These are phyloP conservation scores for Drosophila arizonae DNA, from an alignment of 1,140 invertebrate genomes.

Conservation along the genomic window DNA sequence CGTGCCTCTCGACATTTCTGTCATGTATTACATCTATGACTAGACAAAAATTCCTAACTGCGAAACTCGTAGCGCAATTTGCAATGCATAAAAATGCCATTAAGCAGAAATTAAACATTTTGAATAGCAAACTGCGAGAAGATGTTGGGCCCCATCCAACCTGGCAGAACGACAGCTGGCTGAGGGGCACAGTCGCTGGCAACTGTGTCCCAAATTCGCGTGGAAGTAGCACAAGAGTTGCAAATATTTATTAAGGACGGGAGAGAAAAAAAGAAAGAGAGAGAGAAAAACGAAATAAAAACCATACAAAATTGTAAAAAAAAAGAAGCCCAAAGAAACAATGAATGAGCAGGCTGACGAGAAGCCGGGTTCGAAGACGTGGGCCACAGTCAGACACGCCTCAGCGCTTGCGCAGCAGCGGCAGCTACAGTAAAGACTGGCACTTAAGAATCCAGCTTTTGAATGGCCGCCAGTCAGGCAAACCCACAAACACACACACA, in stretches of 20 bases:
- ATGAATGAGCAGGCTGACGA: constrained; percentile 36
- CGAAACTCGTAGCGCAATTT: constrained; percentile 34
- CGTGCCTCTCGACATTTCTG: constrained; percentile 7
- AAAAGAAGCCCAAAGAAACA: constrained; percentile 9
- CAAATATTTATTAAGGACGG: constrained; percentile 42
- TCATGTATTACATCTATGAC: constrained; percentile 20
- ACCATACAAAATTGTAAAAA: background rate
- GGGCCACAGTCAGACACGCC: constrained; percentile 45
- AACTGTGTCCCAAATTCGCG: constrained; percentile 47
- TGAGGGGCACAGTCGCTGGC: background rate
- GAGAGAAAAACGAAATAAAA: constrained; percentile 12
- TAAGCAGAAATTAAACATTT: constrained; percentile 36
- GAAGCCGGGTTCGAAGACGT: background rate
- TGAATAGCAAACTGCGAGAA: constrained; percentile 18
- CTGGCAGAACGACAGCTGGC: constrained; percentile 18
- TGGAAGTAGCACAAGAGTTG: constrained; percentile 55
- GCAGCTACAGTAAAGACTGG: constrained; percentile 14
- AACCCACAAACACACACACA: constrained; percentile 1
- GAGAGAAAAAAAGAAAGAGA: constrained; percentile 24
- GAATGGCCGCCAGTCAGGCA: constrained; percentile 57
- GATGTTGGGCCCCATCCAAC: constrained; percentile 22
- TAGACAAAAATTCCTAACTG: constrained; percentile 44
- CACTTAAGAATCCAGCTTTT: constrained; percentile 53
- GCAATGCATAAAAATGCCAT: constrained; percentile 57
- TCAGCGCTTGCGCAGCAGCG: constrained; percentile 50